Conservation (phyloP, 2,797 vertebrate species). For the Enteromius afrohamiltoni region DNA sequence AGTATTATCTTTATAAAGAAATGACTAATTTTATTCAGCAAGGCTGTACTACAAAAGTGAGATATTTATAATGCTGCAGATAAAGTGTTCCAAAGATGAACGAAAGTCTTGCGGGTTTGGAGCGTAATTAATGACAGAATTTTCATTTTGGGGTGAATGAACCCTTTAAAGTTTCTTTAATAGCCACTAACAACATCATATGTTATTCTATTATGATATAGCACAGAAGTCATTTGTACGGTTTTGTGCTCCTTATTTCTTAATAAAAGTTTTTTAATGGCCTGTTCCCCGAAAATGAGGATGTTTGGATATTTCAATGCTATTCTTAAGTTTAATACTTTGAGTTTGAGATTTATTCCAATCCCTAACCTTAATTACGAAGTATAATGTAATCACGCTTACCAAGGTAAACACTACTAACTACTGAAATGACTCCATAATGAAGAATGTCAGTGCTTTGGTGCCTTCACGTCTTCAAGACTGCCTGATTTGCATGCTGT, state of each 20-base stretch:
- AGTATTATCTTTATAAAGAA: too few relatives aligned
- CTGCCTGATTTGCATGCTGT: conserved; percentile 34
- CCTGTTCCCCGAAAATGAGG: neutral
- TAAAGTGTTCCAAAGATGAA: too few relatives aligned
- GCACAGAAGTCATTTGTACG: neutral
- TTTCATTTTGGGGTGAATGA: too few relatives aligned
- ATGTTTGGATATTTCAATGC: neutral
- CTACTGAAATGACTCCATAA: conserved; percentile 3
- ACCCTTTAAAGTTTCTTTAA: neutral
- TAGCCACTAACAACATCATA: neutral
- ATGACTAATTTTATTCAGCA: too few relatives aligned
- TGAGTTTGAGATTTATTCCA: neutral
- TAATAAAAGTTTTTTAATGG: neutral
- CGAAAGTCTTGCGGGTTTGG: too few relatives aligned
- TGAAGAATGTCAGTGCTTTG: conserved; percentile 49
- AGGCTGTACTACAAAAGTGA: neutral
- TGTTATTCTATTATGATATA: neutral
- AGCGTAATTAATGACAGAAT: too few relatives aligned
- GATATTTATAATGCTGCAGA: neutral
- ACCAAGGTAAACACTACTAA: conserved; percentile 15
- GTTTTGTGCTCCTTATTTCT: neutral
- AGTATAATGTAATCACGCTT: neutral
- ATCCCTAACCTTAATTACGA: neutral
- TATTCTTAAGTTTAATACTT: neutral
- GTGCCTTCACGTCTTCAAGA: conserved; percentile 18